phyloP scores from a whole-genome alignment of 2,797 vertebrate species.

The Alauda arvensis region DNA sequence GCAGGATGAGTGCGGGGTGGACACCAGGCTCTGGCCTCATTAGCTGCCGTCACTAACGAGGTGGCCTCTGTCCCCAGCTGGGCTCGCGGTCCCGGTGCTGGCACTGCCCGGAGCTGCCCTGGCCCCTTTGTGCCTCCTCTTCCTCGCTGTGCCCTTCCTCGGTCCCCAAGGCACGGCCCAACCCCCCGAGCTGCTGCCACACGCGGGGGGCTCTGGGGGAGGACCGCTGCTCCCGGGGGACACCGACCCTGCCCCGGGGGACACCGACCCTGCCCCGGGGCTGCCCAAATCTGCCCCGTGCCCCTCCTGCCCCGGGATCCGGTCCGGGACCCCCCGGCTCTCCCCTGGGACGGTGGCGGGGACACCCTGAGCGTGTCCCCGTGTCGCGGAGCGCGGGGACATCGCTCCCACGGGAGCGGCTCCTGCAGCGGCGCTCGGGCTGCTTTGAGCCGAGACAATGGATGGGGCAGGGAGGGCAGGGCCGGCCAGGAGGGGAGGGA shows the following conservation, averaged over 20 bases:
- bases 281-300: neutral
- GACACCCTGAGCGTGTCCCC: fast-evolving
- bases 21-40: neutral
- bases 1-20: neutral
- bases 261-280: neutral
- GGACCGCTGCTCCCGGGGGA: neutral
- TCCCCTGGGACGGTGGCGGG: fast-evolving
- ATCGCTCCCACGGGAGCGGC: neutral
- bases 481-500: neutral
- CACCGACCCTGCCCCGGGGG: neutral
- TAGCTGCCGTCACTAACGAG: neutral
- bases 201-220: too few relatives aligned
- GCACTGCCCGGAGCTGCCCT: fast-evolving
- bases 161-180: fast-evolving
- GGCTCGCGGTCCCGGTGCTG: neutral
- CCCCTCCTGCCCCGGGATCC: neutral
- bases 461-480: neutral
- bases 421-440: neutral
- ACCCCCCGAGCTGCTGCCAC: neutral
- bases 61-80: neutral
- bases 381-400: neutral
- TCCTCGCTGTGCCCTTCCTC: neutral
- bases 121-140: neutral
- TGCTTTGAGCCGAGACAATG: fast-evolving
- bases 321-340: fast-evolving